Conservation (phyloP, 1,140 invertebrate genomes). For the Melipona quadrifasciata region DNA sequence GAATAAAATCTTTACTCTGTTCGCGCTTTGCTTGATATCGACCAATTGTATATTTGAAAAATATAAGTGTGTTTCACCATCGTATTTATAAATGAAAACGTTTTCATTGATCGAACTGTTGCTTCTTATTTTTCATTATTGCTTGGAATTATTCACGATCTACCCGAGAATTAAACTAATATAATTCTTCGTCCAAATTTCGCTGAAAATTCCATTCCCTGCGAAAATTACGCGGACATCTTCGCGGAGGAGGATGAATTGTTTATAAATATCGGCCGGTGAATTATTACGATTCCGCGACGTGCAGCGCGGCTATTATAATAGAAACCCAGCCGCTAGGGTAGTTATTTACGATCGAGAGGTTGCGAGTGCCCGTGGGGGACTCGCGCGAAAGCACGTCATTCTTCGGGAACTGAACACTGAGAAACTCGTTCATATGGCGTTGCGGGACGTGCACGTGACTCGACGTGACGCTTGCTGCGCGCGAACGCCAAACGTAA, state of each 20-base stretch:
- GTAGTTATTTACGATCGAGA: conserved; percentile 27
- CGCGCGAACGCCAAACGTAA: conserved; percentile 1
- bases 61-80: no score
- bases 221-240: background rate
- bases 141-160: no score
- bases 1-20: no score
- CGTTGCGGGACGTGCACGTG: conserved; percentile 25
- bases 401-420: conserved; percentile 1
- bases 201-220: background rate
- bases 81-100: no score
- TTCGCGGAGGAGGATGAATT: background rate
- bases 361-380: conserved; percentile 1
- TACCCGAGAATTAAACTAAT: no score
- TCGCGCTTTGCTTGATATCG: no score
- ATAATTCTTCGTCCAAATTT: background rate
- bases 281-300: conserved; percentile 22
- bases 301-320: conserved; percentile 14
- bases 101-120: no score
- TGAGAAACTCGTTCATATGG: conserved; percentile 20
- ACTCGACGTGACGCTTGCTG: conserved; percentile 14
- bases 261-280: conserved; percentile 22
- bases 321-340: conserved; percentile 24
- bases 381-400: conserved; percentile 5
- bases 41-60: no score
- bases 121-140: no score